Percentiles rank a stretch among this genome's conserved stretches.
Evolutionary conservation across 1,140 invertebrate genomes (phyloP).

Genomic region (Bradysia coprophila): DNA sequence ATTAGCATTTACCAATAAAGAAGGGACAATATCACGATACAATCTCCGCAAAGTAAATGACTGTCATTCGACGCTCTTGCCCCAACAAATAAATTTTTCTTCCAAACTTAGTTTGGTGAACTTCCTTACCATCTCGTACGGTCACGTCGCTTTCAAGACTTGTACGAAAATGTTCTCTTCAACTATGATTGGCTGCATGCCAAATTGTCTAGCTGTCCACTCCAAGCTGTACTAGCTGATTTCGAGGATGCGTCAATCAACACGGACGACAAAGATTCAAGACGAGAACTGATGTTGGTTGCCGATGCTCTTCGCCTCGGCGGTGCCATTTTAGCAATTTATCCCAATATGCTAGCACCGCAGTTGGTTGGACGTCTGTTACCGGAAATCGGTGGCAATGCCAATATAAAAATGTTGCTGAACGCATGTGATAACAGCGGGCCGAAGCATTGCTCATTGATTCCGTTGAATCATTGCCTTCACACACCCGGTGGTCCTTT

Average conservation of each 20-base stretch:
- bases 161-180: constrained; percentile 87
- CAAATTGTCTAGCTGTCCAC: constrained; percentile 83
- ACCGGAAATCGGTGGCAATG: constrained; percentile 65
- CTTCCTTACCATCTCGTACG: constrained; percentile 86
- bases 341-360: constrained; percentile 91
- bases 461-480: constrained; percentile 87
- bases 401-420: constrained; percentile 69
- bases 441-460: constrained; percentile 68
- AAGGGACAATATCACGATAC: constrained; percentile 69
- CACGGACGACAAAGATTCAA: constrained; percentile 67
- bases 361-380: constrained; percentile 84
- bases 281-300: constrained; percentile 80
- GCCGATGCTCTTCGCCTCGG: constrained; percentile 86
- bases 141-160: constrained; percentile 75
- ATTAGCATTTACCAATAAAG: constrained; percentile 74
- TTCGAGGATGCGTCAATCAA: constrained; percentile 85
- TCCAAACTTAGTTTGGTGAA: constrained; percentile 61
- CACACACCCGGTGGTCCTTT: constrained; percentile 94
- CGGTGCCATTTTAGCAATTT: constrained; percentile 71
- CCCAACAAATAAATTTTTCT: not conserved
- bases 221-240: constrained; percentile 85
- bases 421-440: constrained; percentile 79
- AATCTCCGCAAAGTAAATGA: constrained; percentile 73
- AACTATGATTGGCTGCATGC: constrained; percentile 97
- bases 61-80: not conserved